These are phyloP conservation scores for Macheiramphus alcinus DNA, from an alignment of 2,113 vertebrate species.

Conservation along the genomic window DNA sequence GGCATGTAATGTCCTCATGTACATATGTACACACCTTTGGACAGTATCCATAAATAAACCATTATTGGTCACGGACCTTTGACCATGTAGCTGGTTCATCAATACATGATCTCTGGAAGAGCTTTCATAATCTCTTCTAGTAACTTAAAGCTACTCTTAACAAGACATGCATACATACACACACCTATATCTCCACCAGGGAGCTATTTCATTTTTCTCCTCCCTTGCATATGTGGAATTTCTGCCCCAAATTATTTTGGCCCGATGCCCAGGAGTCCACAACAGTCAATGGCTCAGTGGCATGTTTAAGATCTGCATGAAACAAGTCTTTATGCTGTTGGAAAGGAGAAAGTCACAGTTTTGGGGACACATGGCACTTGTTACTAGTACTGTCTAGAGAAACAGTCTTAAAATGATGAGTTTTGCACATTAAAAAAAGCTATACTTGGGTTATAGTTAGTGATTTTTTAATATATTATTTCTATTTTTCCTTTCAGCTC, in stretches of 20 bases:
- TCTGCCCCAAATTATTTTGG: constrained; percentile 12
- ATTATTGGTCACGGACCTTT: not conserved
- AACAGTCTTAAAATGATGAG: not conserved
- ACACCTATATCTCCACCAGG: not conserved
- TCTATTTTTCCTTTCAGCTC: not conserved
- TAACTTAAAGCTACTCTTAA: not conserved
- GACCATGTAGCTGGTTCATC: not conserved
- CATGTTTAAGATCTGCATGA: not conserved
- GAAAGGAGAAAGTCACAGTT: not conserved
- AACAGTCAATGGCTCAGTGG: not conserved
- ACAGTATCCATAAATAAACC: not conserved
- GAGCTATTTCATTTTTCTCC: not conserved
- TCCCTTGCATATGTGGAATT: not conserved
- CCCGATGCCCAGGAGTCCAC: not conserved
- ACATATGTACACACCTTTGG: not conserved
- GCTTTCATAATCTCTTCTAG: not conserved
- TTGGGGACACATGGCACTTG: not conserved
- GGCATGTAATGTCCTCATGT: not conserved
- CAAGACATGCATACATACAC: not conserved
- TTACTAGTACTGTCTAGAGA: not conserved
- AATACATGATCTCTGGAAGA: not conserved
- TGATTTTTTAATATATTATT: not conserved
- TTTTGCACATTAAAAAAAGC: not conserved
- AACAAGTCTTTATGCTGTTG: not conserved
- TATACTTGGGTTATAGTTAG: not conserved